Evolutionary conservation across 1,140 invertebrate species (phyloP), one percentile per base, ranked within the genome.

Genomic region (Cardiocondyla obscurior): DNA sequence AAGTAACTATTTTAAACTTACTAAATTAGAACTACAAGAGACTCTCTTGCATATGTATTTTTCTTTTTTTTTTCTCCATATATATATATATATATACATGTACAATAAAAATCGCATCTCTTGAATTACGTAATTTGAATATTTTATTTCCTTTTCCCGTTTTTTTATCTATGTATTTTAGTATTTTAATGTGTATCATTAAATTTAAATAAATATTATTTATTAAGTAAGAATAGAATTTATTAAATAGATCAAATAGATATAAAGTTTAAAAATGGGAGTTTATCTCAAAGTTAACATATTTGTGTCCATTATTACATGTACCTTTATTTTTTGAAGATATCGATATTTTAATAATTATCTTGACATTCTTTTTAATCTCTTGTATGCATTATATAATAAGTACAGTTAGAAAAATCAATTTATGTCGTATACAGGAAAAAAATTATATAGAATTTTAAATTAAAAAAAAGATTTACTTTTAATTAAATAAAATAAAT

Each of bases 141-240:
- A 81, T 88, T 88, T 88, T 85, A 84, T 88, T 88, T 86, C 86
- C 86, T 88, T 76, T 88, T 84, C 86, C 86, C 77, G 73, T 87
- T 79, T 19, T 74, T 76, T 33, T 51, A 65, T 25, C 25, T 33
- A 33, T 84, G 70, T 55, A 10, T 67, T 42, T 16, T 19, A n/a
- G 49, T 70, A 83, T 76, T 86, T 86, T 16, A 58, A 64, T 55
- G 85, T 62, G 19, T 53, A 58, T 36, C 14, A 51, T 79, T 58
- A 67, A 46, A 44, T 55, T 73, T 46, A 39, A 36, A 46, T 5
- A 51, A 46, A 60, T 33, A 5, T 49, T 30, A 16, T 25, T 72
- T 28, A 44, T 70, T 49, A 25, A 44, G 14, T 60, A 49, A 2
- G 14, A 30, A 46, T 73, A 74, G 30, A 70, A 70, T 12, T 33